Conservation (phyloP, 1,140 invertebrate genomes). For the Triops cancriformis region DNA sequence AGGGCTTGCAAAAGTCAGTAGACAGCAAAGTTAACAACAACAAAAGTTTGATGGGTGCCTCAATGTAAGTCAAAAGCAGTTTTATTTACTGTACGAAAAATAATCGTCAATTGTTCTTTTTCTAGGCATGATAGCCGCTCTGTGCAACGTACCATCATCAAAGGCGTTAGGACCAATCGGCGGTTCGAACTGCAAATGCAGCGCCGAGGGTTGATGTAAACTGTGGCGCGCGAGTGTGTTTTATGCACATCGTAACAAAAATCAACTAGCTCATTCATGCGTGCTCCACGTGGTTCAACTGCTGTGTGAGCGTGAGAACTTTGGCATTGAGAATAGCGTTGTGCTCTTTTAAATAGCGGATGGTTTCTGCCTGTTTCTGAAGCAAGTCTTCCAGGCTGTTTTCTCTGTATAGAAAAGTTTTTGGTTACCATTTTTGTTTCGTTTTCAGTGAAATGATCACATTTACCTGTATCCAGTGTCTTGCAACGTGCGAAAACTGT, state of each 20-base stretch:
- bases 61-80: background rate
- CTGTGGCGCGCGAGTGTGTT: background rate
- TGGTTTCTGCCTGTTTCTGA: slow-evolving; percentile 26
- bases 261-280: background rate
- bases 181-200: slow-evolving; percentile 26
- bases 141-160: slow-evolving; percentile 14
- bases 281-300: slow-evolving; percentile 7
- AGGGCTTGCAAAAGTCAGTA: background rate
- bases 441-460: background rate
- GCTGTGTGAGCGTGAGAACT: slow-evolving; percentile 24
- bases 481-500: background rate
- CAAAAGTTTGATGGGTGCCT: background rate
- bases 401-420: background rate
- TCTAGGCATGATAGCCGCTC: background rate
- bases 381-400: slow-evolving; percentile 16
- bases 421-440: background rate
- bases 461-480: background rate
- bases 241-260: background rate
- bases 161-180: slow-evolving; percentile 25
- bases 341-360: slow-evolving; percentile 25
- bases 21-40: background rate
- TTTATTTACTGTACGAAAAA: background rate
- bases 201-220: slow-evolving; percentile 12
- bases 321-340: slow-evolving; percentile 23
- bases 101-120: background rate